These are phyloP conservation scores for Hyperoplus immaculatus DNA, from an alignment of 2,797 vertebrate species.

Conservation along the genomic window DNA sequence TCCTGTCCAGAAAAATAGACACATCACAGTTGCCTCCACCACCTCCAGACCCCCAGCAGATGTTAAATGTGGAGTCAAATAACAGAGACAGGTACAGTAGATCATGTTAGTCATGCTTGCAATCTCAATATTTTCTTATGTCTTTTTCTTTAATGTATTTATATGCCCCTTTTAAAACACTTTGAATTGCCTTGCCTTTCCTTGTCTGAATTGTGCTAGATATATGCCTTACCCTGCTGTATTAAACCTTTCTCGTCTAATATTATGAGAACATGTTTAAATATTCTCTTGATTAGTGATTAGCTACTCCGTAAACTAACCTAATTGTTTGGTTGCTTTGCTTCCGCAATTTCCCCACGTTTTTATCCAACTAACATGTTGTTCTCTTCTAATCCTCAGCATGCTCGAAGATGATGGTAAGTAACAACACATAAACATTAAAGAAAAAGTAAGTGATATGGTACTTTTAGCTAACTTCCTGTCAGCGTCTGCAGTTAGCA, in stretches of 20 bases:
- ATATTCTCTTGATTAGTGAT: neutral
- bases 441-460: neutral
- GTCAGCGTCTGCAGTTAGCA: no score
- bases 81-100: slow-evolving; percentile 65
- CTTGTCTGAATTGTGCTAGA: no score
- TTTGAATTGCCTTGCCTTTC: no score
- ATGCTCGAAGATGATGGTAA: slow-evolving; percentile 75
- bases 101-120: neutral
- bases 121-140: no score
- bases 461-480: no score
- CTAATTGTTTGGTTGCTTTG: neutral
- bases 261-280: neutral
- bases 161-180: no score
- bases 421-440: slow-evolving; percentile 30
- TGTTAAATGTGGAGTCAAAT: slow-evolving; percentile 52
- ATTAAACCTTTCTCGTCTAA: no score
- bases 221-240: no score
- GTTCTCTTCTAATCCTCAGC: slow-evolving; percentile 69
- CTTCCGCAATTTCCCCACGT: slow-evolving; percentile 7
- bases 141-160: no score
- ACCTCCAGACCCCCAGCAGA: slow-evolving; percentile 70
- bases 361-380: slow-evolving; percentile 33
- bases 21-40: slow-evolving; percentile 59
- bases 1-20: slow-evolving; percentile 38
- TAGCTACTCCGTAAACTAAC: neutral